phyloP scores from a whole-genome alignment of 2,888 invertebrate genomes.

The Lasioglossum marginatum region DNA sequence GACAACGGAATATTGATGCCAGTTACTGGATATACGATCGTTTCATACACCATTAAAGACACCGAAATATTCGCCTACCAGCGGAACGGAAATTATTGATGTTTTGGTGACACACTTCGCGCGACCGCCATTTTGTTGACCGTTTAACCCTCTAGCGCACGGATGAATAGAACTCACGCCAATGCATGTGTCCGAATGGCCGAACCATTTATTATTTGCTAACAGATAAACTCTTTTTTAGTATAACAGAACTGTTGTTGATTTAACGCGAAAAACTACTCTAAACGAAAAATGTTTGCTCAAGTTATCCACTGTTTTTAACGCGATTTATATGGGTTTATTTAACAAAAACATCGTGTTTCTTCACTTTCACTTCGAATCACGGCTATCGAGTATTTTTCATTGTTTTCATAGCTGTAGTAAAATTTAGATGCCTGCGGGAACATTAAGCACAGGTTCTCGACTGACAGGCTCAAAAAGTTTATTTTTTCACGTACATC shows the following conservation, averaged over 20 bases:
- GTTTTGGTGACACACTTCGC: constrained; percentile 2
- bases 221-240: not conserved
- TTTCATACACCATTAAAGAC: not conserved
- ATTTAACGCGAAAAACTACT: not conserved
- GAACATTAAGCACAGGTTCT: not conserved
- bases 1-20: not conserved
- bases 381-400: no score
- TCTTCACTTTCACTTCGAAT: no score
- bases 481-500: not conserved
- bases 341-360: not conserved
- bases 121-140: not conserved
- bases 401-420: no score
- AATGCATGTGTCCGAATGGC: not conserved
- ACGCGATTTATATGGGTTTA: not conserved
- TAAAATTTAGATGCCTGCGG: no score
- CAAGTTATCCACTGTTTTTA: not conserved
- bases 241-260: not conserved
- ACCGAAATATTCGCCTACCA: not conserved
- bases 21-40: not conserved
- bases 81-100: not conserved
- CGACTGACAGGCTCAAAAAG: not conserved
- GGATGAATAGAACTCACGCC: not conserved
- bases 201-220: not conserved
- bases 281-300: not conserved
- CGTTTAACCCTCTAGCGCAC: not conserved